A percentile compares a stretch with the other conserved stretches of the same genome.
Conservation (phyloP, 1,140 invertebrate species). For the Subanguina moxae region DNA sequence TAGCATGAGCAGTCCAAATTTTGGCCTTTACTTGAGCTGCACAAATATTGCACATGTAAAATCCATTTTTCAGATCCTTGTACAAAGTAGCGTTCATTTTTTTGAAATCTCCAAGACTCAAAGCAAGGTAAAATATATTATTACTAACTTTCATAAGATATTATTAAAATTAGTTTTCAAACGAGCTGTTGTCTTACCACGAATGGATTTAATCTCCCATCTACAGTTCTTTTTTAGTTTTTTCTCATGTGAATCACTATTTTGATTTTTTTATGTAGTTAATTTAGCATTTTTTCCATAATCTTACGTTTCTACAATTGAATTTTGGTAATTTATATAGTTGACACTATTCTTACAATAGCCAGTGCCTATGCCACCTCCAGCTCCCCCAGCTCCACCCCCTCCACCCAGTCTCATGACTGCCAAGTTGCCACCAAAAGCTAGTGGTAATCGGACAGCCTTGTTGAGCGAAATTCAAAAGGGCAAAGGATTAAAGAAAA, state of each 20-base stretch:
- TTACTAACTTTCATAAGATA: no score
- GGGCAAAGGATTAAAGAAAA: constrained; percentile 77
- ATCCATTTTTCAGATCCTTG: constrained; percentile 34
- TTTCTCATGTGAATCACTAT: no score
- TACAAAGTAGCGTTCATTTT: not conserved
- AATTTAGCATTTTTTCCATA: no score
- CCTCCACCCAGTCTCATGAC: not conserved
- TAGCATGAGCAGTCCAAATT: constrained; percentile 25
- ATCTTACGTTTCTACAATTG: no score
- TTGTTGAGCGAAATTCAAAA: constrained; percentile 76
- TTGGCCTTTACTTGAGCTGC: constrained; percentile 27
- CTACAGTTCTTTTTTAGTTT: no score
- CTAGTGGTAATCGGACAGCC: constrained; percentile 66
- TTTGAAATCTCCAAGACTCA: constrained; percentile 3
- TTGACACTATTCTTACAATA: no score
- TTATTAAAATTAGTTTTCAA: no score
- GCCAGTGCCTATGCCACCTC: constrained; percentile 10
- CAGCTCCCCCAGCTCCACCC: constrained; percentile 32
- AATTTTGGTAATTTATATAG: no score
- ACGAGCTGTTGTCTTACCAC: no score
- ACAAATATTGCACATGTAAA: constrained; percentile 25
- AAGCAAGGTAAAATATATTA: no score
- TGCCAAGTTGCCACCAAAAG: constrained; percentile 19
- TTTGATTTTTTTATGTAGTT: no score
- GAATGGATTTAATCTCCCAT: no score